Evolutionary conservation across 1,140 invertebrate genomes (phyloP).

Genomic region (Drosophila teissieri): DNA sequence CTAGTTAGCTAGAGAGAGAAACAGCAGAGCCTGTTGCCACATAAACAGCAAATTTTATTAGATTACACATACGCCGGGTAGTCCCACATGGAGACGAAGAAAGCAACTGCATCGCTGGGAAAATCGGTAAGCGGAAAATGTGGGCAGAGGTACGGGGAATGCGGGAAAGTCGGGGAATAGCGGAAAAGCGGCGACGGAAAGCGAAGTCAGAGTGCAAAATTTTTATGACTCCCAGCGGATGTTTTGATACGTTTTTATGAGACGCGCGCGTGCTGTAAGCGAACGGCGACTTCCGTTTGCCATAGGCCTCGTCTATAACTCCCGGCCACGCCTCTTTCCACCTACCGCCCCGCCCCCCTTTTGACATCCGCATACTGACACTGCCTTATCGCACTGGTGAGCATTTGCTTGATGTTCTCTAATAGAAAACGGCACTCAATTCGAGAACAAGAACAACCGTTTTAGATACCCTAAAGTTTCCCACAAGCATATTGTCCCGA

Average conservation of each 20-base stretch:
- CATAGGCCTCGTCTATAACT: slow-evolving; percentile 34
- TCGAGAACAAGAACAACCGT: slow-evolving; percentile 1
- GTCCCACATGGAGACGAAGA: slow-evolving; percentile 16
- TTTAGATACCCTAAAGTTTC: not conserved
- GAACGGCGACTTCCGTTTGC: slow-evolving; percentile 55
- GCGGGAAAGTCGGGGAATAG: not conserved
- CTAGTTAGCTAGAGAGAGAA: slow-evolving; percentile 20
- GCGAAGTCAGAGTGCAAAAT: slow-evolving; percentile 76
- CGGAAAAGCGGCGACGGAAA: slow-evolving; percentile 29
- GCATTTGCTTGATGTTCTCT: slow-evolving; percentile 58
- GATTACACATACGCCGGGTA: slow-evolving; percentile 78
- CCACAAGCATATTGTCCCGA: no score
- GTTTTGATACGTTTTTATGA: slow-evolving; percentile 83
- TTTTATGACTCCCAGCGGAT: slow-evolving; percentile 81
- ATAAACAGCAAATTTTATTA: slow-evolving; percentile 83
- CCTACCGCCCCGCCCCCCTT: not conserved
- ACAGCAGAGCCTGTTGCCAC: slow-evolving; percentile 68
- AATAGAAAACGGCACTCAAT: slow-evolving; percentile 58
- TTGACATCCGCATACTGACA: not conserved
- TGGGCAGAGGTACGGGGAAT: not conserved
- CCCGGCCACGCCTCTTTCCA: not conserved
- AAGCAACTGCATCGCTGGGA: slow-evolving; percentile 24
- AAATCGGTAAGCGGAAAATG: slow-evolving; percentile 36
- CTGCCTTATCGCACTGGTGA: slow-evolving; percentile 54
- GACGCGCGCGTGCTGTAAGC: slow-evolving; percentile 82